Evolutionary conservation across 2,113 vertebrate species (phyloP).

Genomic region (Crotophaga sulcirostris): DNA sequence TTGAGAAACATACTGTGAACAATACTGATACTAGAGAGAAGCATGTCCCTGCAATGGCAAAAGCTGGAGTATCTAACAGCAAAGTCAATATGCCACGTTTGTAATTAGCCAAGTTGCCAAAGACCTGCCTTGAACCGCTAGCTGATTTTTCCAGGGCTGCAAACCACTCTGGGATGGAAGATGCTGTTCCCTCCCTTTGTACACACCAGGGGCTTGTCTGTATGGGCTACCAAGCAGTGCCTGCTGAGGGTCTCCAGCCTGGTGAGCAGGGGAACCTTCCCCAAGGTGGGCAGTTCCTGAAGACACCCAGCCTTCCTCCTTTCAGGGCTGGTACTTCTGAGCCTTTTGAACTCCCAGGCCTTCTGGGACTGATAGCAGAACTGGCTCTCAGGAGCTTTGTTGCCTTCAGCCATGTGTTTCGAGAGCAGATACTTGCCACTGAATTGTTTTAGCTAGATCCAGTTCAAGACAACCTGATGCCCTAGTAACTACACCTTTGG

Average conservation of each 20-base stretch:
- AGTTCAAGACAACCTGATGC: background rate
- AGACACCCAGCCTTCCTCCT: background rate
- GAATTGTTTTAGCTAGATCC: background rate
- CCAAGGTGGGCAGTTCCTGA: fast-evolving
- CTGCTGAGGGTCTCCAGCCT: background rate
- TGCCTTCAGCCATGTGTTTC: background rate
- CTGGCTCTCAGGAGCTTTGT: background rate
- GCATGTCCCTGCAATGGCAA: background rate
- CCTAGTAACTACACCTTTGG: background rate
- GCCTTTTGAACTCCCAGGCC: background rate
- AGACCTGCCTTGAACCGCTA: background rate
- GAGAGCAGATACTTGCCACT: background rate
- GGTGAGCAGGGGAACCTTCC: background rate
- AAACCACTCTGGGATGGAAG: background rate
- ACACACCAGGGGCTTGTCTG: background rate
- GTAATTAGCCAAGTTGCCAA: slow-evolving; percentile 24
- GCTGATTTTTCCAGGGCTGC: background rate
- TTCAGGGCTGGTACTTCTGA: background rate
- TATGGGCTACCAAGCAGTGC: background rate
- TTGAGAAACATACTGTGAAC: slow-evolving; percentile 38
- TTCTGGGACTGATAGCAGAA: background rate
- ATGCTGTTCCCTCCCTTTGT: background rate
- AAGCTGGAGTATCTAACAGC: slow-evolving; percentile 21
- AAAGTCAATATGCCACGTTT: background rate
- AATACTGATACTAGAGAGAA: background rate